Conservation (phyloP, 2,113 vertebrate species). For the Menidia beryllina region DNA sequence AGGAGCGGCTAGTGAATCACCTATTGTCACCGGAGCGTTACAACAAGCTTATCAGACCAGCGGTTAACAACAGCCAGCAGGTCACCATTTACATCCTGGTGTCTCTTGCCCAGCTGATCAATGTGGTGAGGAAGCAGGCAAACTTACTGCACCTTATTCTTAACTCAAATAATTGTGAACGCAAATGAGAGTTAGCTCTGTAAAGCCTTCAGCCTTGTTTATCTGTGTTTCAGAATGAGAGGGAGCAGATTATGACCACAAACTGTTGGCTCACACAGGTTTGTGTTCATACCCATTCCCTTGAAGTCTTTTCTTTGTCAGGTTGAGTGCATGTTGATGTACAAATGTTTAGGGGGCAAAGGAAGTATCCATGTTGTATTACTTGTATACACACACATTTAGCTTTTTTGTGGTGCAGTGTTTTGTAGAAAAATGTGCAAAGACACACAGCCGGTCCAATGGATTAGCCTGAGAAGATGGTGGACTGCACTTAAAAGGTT, state of each 20-base stretch:
- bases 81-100: slow-evolving; percentile 85
- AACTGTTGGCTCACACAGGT: slow-evolving; percentile 87
- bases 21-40: slow-evolving; percentile 82
- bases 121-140: slow-evolving; percentile 76
- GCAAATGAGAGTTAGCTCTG: not conserved
- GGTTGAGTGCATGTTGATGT: not conserved
- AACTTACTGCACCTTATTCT: not conserved
- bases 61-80: slow-evolving; percentile 84
- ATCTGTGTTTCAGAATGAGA: slow-evolving; percentile 81
- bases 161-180: not conserved
- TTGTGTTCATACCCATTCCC: slow-evolving; percentile 2
- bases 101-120: slow-evolving; percentile 85
- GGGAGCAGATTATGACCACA: slow-evolving; percentile 87
- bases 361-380: slow-evolving; percentile 2
- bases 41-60: slow-evolving; percentile 85
- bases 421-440: slow-evolving; percentile 11
- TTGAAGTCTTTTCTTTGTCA: not conserved
- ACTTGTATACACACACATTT: not conserved
- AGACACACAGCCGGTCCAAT: slow-evolving; percentile 14
- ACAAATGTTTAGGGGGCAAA: not conserved
- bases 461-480: slow-evolving; percentile 1
- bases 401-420: not conserved
- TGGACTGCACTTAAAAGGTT: slow-evolving; percentile 11
- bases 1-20: slow-evolving; percentile 81
- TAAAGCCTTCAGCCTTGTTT: not conserved